Conservation (phyloP, 2,113 vertebrate species). For the Tupaia tana region DNA sequence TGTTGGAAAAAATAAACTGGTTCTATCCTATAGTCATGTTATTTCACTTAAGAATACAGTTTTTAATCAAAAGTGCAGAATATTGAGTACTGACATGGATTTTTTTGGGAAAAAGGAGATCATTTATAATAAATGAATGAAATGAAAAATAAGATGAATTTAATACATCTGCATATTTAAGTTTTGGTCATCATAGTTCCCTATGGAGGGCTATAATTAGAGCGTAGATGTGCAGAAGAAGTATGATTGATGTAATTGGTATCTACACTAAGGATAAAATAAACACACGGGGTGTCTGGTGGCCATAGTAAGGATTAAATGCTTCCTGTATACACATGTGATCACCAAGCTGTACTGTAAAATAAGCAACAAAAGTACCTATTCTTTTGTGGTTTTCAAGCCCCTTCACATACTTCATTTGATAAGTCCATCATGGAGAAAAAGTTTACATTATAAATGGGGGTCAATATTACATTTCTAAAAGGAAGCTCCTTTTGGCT, state of each 20-base stretch:
- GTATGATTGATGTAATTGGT: slow-evolving; percentile 37
- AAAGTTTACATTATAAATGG: not conserved
- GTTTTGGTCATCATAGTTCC: slow-evolving; percentile 2
- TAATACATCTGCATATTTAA: slow-evolving; percentile 30
- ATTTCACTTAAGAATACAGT: not conserved
- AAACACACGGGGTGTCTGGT: not conserved
- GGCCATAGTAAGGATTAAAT: not conserved
- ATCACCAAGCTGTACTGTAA: not conserved
- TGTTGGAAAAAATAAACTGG: not conserved
- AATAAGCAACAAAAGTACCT: not conserved
- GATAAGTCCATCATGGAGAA: not conserved
- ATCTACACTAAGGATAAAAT: not conserved
- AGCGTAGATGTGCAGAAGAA: not conserved
- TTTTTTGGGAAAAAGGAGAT: not conserved
- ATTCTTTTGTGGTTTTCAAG: not conserved
- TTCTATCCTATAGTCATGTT: not conserved
- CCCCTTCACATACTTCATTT: not conserved
- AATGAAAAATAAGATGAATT: slow-evolving; percentile 6
- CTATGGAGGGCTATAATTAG: slow-evolving; percentile 19
- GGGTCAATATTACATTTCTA: not conserved
- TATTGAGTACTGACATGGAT: not conserved
- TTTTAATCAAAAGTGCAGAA: slow-evolving; percentile 8
- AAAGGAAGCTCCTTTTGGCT: not conserved
- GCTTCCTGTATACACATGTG: not conserved
- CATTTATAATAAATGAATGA: slow-evolving; percentile 37